These are phyloP conservation scores for Chelonus formosanus DNA, from an alignment of 2,888 invertebrate species.

Conservation along the genomic window DNA sequence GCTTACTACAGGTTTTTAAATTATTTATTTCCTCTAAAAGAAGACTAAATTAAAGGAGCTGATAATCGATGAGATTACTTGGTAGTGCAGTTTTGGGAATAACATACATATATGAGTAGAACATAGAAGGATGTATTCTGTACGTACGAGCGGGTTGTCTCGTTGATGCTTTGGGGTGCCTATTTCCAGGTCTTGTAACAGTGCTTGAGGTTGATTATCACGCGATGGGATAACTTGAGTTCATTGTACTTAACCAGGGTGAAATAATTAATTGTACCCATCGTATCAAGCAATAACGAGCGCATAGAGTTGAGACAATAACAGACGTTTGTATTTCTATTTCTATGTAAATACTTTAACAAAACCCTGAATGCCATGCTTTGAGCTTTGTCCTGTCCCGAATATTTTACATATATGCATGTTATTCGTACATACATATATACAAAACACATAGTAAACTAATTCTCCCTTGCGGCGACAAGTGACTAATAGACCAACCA, in stretches of 20 bases:
- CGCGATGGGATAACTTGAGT: slow-evolving; percentile 55
- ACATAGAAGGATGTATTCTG: background rate
- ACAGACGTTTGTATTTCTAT: slow-evolving; percentile 15
- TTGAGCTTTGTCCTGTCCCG: background rate
- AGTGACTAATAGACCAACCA: slow-evolving; percentile 36
- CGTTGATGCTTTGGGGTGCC: slow-evolving; percentile 47
- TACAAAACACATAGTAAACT: no score
- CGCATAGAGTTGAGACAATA: slow-evolving; percentile 25
- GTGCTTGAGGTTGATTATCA: slow-evolving; percentile 56
- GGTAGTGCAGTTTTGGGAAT: background rate
- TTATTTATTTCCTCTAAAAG: no score
- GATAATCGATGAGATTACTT: background rate
- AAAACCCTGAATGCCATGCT: slow-evolving; percentile 9
- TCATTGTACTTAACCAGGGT: slow-evolving; percentile 51
- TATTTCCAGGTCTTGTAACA: slow-evolving; percentile 39
- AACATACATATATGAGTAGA: background rate
- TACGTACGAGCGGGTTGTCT: slow-evolving; percentile 37
- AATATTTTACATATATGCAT: background rate
- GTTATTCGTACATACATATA: no score
- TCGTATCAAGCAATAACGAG: slow-evolving; percentile 14
- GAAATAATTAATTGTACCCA: slow-evolving; percentile 27
- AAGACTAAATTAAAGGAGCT: no score
- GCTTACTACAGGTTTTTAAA: no score
- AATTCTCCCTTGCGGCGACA: slow-evolving; percentile 31
- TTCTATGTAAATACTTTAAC: slow-evolving; percentile 25